Evolutionary conservation across 1,140 invertebrate species (phyloP).

Genomic region (Drosophila paulistorum): DNA sequence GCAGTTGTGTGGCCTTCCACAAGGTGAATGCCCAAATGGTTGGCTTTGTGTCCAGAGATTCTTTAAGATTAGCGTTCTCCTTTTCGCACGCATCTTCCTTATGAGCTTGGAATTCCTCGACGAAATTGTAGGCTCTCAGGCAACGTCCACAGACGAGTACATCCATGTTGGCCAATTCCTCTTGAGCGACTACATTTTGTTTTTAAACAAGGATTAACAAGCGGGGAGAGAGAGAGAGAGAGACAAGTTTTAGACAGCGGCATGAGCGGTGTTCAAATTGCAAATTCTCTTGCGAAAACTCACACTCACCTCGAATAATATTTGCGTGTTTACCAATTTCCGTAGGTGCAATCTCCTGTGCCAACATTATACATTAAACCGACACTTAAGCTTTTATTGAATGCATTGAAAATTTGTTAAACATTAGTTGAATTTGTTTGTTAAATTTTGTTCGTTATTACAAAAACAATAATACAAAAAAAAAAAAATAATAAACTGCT

Average conservation of each 20-base stretch:
- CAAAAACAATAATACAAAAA: conserved; percentile 28
- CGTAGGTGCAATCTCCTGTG: conserved; percentile 85
- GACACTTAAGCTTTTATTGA: conserved; percentile 41
- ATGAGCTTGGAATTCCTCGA: conserved; percentile 90
- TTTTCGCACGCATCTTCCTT: conserved; percentile 86
- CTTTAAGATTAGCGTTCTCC: conserved; percentile 84
- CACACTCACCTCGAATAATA: conserved; percentile 86
- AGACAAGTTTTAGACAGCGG: neutral
- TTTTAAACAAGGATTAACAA: neutral
- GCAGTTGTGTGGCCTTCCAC: conserved; percentile 88
- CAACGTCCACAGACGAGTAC: conserved; percentile 92
- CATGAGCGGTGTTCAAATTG: conserved; percentile 5
- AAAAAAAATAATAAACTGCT: conserved; percentile 45
- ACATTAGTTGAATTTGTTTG: neutral
- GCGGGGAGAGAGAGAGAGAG: neutral
- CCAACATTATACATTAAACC: conserved; percentile 74
- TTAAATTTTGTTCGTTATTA: neutral
- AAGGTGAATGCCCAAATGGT: conserved; percentile 92
- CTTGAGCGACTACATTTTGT: conserved; percentile 85
- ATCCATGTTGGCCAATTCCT: conserved; percentile 89
- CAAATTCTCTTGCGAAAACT: neutral
- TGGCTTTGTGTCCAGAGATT: conserved; percentile 89
- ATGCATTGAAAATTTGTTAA: conserved; percentile 23
- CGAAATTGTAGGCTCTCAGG: conserved; percentile 90
- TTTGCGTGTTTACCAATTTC: conserved; percentile 87